Percentiles rank a stretch among this genome's conserved stretches.
Conservation (phyloP, 2,888 invertebrate species). For the Perizoma affinitatum region DNA sequence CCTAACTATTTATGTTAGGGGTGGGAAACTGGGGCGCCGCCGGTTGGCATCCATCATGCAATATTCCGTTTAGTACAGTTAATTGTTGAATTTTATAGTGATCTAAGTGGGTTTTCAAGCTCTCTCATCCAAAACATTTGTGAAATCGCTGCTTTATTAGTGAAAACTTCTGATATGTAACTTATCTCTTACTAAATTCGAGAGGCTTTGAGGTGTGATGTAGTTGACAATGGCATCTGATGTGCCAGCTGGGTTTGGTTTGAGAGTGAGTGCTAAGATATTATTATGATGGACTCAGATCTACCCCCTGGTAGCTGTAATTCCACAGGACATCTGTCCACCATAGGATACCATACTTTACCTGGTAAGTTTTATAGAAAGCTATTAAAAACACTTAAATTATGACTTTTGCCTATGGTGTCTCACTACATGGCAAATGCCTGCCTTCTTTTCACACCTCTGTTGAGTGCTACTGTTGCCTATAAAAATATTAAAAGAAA, state of each 20-base stretch:
- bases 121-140: slow-evolving; percentile 4
- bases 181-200: not conserved
- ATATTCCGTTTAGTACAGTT: slow-evolving; percentile 45
- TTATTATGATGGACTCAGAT: slow-evolving; percentile 79
- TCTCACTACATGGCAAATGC: too few relatives aligned
- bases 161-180: slow-evolving; percentile 2
- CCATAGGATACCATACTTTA: slow-evolving; percentile 76
- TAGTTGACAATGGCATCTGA: slow-evolving; percentile 53
- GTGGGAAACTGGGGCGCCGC: slow-evolving; percentile 71
- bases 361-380: slow-evolving; percentile 59
- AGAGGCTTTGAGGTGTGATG: slow-evolving; percentile 21
- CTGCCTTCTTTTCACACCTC: too few relatives aligned
- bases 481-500: too few relatives aligned
- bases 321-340: slow-evolving; percentile 81
- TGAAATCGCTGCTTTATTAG: slow-evolving; percentile 6
- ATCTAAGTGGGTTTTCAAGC: slow-evolving; percentile 9
- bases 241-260: slow-evolving; percentile 44
- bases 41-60: slow-evolving; percentile 65
- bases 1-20: slow-evolving; percentile 78
- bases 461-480: too few relatives aligned
- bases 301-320: slow-evolving; percentile 81
- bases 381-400: not conserved
- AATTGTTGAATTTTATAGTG: slow-evolving; percentile 13
- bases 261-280: slow-evolving; percentile 46
- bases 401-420: too few relatives aligned